Base-by-base conservation (phyloP, 2,888 invertebrate genomes). In the Drosophila rellima region DNA sequence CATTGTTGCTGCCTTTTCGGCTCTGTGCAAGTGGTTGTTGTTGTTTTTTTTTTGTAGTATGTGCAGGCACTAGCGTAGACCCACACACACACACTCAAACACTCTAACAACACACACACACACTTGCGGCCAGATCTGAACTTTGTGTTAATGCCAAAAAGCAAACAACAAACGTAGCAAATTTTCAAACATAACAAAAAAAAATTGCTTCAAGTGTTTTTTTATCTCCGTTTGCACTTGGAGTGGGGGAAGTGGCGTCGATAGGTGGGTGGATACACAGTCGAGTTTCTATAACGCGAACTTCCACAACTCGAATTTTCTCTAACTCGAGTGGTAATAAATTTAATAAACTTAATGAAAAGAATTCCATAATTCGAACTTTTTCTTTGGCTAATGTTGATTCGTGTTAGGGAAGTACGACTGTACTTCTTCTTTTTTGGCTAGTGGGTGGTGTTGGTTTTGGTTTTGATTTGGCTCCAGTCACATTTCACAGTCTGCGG, bases 71-170 rank as follows among this genome's bases (percentile, higher is more conserved):
- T 35, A 52, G 50, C 63, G 65, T 68, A 72, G 68, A 63, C 69
- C 62, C 51, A 65, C 31, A 48, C 56, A 62, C 45, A 50, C 33
- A 35, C 35, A 59, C 54, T 42, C 42, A 18, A n/a, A n/a, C n/a
- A n/a, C n/a, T n/a, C n/a, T n/a, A n/a, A n/a, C n/a, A n/a, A n/a
- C 40, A 52, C 51, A 62, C 42, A 65, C 31, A 45, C 56, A 62
- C 42, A 50, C 31, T 23, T 15, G 26, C 48, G 20, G 52, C 23
- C 52, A 66, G 67, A 76, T 80, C 70, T 82, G 89, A 88, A 88
- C 89, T 88, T 82, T 82, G 88, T 86, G 87, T 82, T 82, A 82
- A 82, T 82, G 82, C 82, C 87, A 82, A 82, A 81, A 81, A 74
- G 78, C 78, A 66, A 71, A 60, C 65, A 71, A 40, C 73, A 72